These are phyloP conservation scores for Tragelaphus imberbis DNA, from an alignment of 2,113 vertebrate genomes.

Conservation along the genomic window DNA sequence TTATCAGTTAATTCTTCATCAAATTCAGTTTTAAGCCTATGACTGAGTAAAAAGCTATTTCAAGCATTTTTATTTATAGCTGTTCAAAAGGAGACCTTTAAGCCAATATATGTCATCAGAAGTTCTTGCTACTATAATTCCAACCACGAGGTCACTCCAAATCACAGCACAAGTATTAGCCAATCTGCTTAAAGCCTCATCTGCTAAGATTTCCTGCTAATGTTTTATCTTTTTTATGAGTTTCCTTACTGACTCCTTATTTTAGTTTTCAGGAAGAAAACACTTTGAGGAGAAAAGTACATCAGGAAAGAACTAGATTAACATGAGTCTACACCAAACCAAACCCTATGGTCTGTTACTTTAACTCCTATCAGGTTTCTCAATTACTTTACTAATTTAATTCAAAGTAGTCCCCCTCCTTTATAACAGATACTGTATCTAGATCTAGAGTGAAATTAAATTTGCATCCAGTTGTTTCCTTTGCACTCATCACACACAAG, in stretches of 20 bases:
- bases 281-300: background rate
- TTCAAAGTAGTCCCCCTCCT: background rate
- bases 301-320: background rate
- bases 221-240: background rate
- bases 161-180: background rate
- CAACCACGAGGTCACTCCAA: background rate
- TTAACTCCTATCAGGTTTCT: background rate
- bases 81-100: background rate
- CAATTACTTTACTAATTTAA: conserved; percentile 21
- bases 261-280: conserved; percentile 1
- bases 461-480: background rate
- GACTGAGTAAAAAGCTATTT: background rate
- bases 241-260: background rate
- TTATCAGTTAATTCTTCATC: background rate
- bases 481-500: background rate
- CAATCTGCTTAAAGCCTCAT: background rate
- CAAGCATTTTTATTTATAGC: background rate
- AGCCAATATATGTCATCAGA: background rate
- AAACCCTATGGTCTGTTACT: background rate
- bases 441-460: background rate
- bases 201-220: conserved; percentile 1
- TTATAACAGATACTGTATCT: background rate
- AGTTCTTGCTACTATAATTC: background rate
- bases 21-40: background rate
- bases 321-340: background rate